Evolutionary conservation across 2,888 invertebrate species (phyloP).

Genomic region (Mesodorylaimus sp.): DNA sequence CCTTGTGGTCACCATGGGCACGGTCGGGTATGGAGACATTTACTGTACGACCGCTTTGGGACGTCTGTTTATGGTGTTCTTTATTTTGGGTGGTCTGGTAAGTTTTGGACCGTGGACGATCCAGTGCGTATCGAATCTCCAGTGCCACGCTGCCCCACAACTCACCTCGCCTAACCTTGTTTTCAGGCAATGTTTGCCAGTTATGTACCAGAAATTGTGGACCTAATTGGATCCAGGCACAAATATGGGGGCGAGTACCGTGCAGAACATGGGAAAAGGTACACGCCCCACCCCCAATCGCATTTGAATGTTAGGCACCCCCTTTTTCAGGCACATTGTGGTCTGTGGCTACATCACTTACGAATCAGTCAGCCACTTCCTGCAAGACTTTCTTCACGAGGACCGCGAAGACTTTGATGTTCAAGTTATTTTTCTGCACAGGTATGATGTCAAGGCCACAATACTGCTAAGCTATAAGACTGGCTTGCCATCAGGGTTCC

Average conservation of each 20-base stretch:
- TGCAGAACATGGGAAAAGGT: slow-evolving; percentile 99
- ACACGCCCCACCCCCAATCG: no score
- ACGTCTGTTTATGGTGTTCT: slow-evolving; percentile 93
- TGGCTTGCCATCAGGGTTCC: slow-evolving; percentile 90
- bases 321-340: slow-evolving; percentile 81
- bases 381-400: slow-evolving; percentile 99
- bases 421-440: slow-evolving; percentile 91
- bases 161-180: no score
- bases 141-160: no score
- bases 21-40: slow-evolving; percentile 86
- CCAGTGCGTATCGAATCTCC: no score
- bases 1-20: slow-evolving; percentile 99
- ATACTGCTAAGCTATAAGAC: no score
- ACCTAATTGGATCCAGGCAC: slow-evolving; percentile 96
- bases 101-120: no score
- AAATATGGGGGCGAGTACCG: slow-evolving; percentile 99
- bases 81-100: slow-evolving; percentile 98
- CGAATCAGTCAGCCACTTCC: slow-evolving; percentile 98
- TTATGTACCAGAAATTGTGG: slow-evolving; percentile 99
- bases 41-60: slow-evolving; percentile 90
- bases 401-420: slow-evolving; percentile 99
- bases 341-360: slow-evolving; percentile 99
- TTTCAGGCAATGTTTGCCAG: slow-evolving; percentile 97
- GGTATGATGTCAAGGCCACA: no score
- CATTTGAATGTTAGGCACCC: no score